Evolutionary conservation across 2,113 vertebrate species (phyloP), one percentile per base, ranked within the genome.

Genomic region (Oxyura jamaicensis): DNA sequence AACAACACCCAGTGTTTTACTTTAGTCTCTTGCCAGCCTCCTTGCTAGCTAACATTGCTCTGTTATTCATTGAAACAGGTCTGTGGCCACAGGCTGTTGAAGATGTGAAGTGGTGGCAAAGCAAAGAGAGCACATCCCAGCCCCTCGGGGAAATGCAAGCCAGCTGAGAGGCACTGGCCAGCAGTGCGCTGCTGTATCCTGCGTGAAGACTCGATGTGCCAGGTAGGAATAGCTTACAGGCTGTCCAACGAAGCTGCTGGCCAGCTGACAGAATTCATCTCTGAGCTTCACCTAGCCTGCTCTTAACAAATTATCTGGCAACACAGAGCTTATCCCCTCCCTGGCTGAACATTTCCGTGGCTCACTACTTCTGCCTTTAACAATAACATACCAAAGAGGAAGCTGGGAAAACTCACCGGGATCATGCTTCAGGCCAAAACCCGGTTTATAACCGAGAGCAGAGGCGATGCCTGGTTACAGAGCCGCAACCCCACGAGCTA

Each of bases 401-500:
- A 48, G 68, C 74, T 80, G 31, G 3, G 15, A 65, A 67, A 31
- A n/a, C 1, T 22, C 31, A 19, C 35, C 1, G 4, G 31, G 22
- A 17, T 28, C 35, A 29, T 4, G 3, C 29, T 71, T 63, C 52
- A 21, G 12, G 35, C 14, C 68, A n/a, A 63, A 58, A 1, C 12
- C 8, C n/a, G 6, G 26, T 15, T n/a, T 19, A 60, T 13, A 22
- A 36, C 46, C 2, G 48, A 44, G 41, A 1, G 9, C 6, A 17
- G 1, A 16, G 6, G 5, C 20, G 14, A 3, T 3, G 44, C 58
- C 8, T 9, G 52, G 19, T 28, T 16, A 13, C 26, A 11, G 7
- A n/a, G 10, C 3, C 2, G 33, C 33, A 3, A 2, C 1, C 9
- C 50, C 4, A 14, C 7, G 21, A 62, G 39, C 25, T 39, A 13